phyloP scores from a whole-genome alignment of 2,113 vertebrate species.

The Chloropsis cyanopogon region DNA sequence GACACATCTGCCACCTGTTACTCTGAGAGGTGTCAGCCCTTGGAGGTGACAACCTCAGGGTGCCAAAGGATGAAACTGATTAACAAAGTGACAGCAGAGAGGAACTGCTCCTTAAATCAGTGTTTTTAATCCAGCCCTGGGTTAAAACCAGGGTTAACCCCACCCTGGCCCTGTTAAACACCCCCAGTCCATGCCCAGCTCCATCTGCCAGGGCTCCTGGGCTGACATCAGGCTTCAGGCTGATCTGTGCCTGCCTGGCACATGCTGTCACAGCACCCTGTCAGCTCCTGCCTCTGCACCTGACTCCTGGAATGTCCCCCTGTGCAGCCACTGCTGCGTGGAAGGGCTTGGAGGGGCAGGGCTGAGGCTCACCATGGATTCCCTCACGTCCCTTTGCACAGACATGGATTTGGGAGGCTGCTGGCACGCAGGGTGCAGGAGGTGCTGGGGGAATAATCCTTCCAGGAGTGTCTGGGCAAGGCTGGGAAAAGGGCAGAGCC shows the following conservation, averaged over 20 bases:
- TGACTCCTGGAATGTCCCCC: not conserved
- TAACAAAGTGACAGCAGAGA: not conserved
- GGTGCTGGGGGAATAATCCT: not conserved
- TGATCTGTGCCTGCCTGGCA: not conserved
- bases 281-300: not conserved
- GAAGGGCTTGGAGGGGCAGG: not conserved
- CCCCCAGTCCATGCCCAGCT: not conserved
- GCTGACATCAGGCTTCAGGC: not conserved
- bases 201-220: not conserved
- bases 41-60: not conserved
- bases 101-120: not conserved
- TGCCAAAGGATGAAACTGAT: not conserved
- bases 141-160: no score
- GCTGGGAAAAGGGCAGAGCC: not conserved
- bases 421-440: not conserved
- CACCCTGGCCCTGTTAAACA: not conserved
- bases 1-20: not conserved
- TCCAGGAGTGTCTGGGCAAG: not conserved
- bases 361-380: accelerated
- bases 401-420: accelerated
- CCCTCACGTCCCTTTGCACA: no score
- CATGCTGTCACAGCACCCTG: accelerated
- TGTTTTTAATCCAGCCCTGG: accelerated
- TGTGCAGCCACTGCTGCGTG: not conserved
- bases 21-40: not conserved